phyloP scores from a whole-genome alignment of 2,888 invertebrate species.

The Hypomecis atomaria region DNA sequence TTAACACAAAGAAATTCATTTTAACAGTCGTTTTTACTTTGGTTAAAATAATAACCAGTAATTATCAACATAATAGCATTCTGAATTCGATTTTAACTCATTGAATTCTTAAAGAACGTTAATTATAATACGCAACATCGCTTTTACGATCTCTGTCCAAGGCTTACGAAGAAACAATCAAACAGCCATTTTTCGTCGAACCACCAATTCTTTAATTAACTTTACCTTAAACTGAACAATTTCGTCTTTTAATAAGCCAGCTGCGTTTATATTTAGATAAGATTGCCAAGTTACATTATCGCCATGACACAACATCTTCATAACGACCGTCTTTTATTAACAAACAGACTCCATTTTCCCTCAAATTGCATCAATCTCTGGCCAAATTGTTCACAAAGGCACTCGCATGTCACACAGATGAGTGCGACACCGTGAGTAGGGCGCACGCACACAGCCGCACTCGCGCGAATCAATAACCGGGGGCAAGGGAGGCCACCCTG shows the following conservation, averaged over 20 bases:
- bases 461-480: constrained; percentile 70
- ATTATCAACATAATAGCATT: too few relatives aligned
- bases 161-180: constrained; percentile 11
- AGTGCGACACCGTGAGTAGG: constrained; percentile 46
- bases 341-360: constrained; percentile 19
- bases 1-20: too few relatives aligned
- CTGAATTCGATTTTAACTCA: background rate
- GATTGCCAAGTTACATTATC: constrained; percentile 2
- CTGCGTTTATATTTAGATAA: background rate
- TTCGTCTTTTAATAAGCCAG: background rate
- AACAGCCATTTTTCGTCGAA: constrained; percentile 1
- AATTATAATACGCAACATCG: background rate
- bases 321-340: constrained; percentile 12
- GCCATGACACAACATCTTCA: constrained; percentile 8
- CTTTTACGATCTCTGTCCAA: constrained; percentile 1
- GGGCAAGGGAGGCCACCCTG: constrained; percentile 55
- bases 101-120: background rate
- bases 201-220: constrained; percentile 2
- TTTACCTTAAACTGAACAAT: background rate
- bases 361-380: constrained; percentile 22
- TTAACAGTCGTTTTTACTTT: background rate
- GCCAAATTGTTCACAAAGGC: constrained; percentile 25
- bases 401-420: constrained; percentile 23
- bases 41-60: background rate
- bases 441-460: constrained; percentile 54